phyloP scores from a whole-genome alignment of 2,888 invertebrate genomes.

The Apodemia duryi region DNA sequence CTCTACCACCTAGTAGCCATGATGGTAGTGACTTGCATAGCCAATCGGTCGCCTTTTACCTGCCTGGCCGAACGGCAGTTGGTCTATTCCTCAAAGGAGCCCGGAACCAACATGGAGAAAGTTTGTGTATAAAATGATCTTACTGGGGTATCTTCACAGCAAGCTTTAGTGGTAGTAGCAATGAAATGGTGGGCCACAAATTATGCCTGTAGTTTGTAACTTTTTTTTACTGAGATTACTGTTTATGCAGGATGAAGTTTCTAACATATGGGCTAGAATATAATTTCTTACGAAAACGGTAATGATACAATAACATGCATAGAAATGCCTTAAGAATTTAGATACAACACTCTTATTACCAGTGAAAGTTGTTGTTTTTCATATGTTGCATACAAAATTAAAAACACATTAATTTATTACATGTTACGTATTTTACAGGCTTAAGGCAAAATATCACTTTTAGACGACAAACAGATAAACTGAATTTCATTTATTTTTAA shows the following conservation, averaged over 20 bases:
- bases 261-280: neutral
- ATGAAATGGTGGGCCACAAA: no score
- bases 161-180: no score
- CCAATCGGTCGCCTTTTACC: no score
- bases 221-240: neutral
- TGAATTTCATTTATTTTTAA: slow-evolving; percentile 13
- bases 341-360: neutral
- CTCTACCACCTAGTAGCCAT: no score
- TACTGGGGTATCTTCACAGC: no score
- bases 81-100: no score
- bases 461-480: neutral
- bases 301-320: no score
- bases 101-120: no score
- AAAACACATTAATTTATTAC: neutral
- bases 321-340: neutral
- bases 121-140: no score
- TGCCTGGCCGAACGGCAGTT: no score
- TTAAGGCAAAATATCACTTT: neutral
- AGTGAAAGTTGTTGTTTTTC: neutral
- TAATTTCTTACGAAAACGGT: neutral
- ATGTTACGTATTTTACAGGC: neutral
- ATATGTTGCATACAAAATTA: neutral
- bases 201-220: neutral
- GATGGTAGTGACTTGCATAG: no score
- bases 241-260: neutral